Percentiles rank a stretch among this genome's conserved stretches.
These are phyloP conservation scores for Podarcis raffonei DNA, from an alignment of 2,113 vertebrate genomes.

Conservation along the genomic window DNA sequence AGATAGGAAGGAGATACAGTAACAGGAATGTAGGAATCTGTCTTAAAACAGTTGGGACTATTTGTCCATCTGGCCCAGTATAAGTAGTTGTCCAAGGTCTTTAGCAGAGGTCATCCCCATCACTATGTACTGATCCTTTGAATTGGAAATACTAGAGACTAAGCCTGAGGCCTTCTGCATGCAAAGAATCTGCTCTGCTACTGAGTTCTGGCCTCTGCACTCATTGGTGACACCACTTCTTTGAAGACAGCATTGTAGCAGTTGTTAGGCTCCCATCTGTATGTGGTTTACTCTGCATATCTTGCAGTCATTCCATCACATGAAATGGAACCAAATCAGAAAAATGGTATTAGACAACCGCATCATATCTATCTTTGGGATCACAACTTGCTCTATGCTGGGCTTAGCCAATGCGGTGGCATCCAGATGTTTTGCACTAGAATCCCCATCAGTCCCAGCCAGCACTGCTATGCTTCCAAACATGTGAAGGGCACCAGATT, in stretches of 20 bases:
- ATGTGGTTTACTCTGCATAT: not conserved
- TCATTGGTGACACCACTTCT: not conserved
- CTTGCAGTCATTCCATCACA: not conserved
- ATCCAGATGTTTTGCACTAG: no score
- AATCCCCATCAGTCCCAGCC: no score
- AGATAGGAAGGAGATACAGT: not conserved
- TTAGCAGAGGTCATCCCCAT: not conserved
- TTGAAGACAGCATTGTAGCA: not conserved
- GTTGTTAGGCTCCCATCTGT: not conserved
- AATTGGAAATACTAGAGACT: not conserved
- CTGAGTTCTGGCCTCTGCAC: no score
- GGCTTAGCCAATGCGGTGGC: no score
- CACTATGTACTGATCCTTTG: not conserved
- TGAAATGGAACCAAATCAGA: not conserved
- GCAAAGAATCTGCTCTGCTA: not conserved
- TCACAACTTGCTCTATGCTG: not conserved
- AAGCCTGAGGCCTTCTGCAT: not conserved
- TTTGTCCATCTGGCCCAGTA: no score
- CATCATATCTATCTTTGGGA: not conserved
- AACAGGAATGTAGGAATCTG: not conserved
- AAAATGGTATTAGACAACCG: not conserved
- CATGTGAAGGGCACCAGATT: no score
- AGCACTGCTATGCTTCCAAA: no score
- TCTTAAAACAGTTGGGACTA: not conserved
- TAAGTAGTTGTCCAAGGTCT: not conserved